Base-by-base conservation (phyloP, 2,113 vertebrate genomes). In the Atrichornis clamosus region DNA sequence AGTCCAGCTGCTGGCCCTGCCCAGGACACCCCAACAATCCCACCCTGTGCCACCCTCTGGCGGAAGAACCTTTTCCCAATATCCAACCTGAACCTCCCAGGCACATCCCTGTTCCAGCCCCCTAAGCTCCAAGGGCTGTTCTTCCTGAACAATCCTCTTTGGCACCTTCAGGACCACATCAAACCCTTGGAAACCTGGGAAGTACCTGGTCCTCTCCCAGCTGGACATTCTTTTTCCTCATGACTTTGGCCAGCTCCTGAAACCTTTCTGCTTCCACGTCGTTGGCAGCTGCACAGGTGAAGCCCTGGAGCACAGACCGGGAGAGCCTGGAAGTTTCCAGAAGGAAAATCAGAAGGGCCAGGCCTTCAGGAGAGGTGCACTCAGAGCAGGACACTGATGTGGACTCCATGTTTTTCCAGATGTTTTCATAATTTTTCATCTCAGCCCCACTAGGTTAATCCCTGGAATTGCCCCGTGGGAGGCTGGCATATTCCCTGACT, bases 141-240 rank as follows among this genome's bases (percentile, higher is more conserved):
- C 47, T 59, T 50, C 35, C 19, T 84, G 24, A 89, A 26, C 8
- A 35, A 52, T 7, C 14, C 19, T n/a, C 32, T 10, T 3, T 6
- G 18, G 27, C 2, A 10, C 11, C 37, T 44, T 32, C 18, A n/a
- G 6, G 37, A 53, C 58, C 83, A 1, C 20, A 15, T 7, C 69
- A 69, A 55, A 60, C 8, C 27, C 37, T 33, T 14, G 1, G 3
- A 28, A 39, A 76, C 0, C 6, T 0, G 4, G 19, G 18, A 18
- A 78, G 92, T 32, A 98, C 98, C 97, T 98, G 96, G 15, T 96
- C 93, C 78, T 69, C 82, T 20, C 39, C 95, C 15, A 98, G 93
- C 7, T 37, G 47, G 67, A 96, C 95, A 0, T 95, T 78, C 75
- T 97, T 94, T 52, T 26, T 41, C 72, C 85, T 94, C 95, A 97